These are phyloP conservation scores for Anas platyrhynchos DNA, from an alignment of 2,113 vertebrate genomes.

Conservation along the genomic window DNA sequence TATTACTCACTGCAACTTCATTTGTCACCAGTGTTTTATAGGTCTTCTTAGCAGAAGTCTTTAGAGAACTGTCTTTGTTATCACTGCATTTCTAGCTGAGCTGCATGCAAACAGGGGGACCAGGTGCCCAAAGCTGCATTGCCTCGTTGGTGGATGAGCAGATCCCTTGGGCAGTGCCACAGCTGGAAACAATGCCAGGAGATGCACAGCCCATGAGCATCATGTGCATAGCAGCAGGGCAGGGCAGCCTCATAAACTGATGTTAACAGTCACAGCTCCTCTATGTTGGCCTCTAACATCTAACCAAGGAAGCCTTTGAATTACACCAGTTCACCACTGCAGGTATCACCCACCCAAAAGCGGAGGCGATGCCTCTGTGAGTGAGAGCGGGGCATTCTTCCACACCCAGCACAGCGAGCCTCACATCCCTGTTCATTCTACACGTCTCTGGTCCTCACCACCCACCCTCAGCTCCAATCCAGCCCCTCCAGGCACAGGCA, in stretches of 20 bases:
- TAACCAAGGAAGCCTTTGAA: background rate
- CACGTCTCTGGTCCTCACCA: background rate
- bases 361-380: background rate
- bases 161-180: background rate
- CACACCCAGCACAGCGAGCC: background rate
- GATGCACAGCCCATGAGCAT: background rate
- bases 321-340: background rate
- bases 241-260: background rate
- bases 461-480: rapidly evolving
- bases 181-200: background rate
- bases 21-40: background rate
- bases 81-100: background rate
- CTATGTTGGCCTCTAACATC: background rate
- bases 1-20: background rate
- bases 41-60: background rate
- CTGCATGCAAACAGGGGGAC: background rate
- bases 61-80: background rate
- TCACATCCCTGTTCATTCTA: background rate
- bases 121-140: background rate
- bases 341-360: background rate
- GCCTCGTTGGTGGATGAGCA: background rate
- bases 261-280: background rate
- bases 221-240: background rate
- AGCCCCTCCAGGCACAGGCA: background rate
- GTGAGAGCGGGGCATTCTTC: background rate